A percentile compares a stretch with the other conserved stretches of the same genome.
Conservation (phyloP, 1,140 invertebrate species). For the Meloidogyne exigua region DNA sequence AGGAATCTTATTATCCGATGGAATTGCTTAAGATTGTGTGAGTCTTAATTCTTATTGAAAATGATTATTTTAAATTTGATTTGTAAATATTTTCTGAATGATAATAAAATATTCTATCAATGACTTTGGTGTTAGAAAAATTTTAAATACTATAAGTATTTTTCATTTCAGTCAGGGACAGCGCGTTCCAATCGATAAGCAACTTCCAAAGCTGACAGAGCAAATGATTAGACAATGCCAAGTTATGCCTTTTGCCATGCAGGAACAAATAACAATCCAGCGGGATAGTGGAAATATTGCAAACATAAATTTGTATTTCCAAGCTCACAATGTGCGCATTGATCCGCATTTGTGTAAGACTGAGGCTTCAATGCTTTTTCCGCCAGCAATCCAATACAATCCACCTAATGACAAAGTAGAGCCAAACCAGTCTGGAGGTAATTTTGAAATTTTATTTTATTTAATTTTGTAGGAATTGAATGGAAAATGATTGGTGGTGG, state of each 20-base stretch:
- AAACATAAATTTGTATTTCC: slow-evolving; percentile 29
- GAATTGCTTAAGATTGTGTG: slow-evolving; percentile 33
- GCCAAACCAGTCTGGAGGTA: slow-evolving; percentile 15
- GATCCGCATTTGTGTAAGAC: slow-evolving; percentile 23
- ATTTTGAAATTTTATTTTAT: neutral
- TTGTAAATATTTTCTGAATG: neutral
- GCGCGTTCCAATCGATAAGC: slow-evolving; percentile 36
- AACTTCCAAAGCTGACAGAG: slow-evolving; percentile 34
- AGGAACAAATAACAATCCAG: slow-evolving; percentile 20
- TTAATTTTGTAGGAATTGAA: slow-evolving; percentile 3
- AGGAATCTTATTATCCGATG: slow-evolving; percentile 29
- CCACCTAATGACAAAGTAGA: slow-evolving; percentile 22
- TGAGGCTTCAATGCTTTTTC: slow-evolving; percentile 18
- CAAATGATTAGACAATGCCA: slow-evolving; percentile 38
- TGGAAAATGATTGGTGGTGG: slow-evolving; percentile 11
- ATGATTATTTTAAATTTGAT: neutral
- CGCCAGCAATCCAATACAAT: slow-evolving; percentile 27
- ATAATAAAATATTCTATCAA: too few relatives aligned
- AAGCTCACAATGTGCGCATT: slow-evolving; percentile 30
- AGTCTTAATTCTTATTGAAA: neutral
- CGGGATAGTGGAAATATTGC: slow-evolving; percentile 21
- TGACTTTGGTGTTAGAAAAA: too few relatives aligned
- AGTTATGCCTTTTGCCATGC: slow-evolving; percentile 23
- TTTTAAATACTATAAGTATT: neutral
- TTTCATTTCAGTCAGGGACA: slow-evolving; percentile 19